Evolutionary conservation across 2,113 vertebrate genomes (phyloP), one percentile per base, ranked within the genome.

Genomic region (Urocitellus parryii): DNA sequence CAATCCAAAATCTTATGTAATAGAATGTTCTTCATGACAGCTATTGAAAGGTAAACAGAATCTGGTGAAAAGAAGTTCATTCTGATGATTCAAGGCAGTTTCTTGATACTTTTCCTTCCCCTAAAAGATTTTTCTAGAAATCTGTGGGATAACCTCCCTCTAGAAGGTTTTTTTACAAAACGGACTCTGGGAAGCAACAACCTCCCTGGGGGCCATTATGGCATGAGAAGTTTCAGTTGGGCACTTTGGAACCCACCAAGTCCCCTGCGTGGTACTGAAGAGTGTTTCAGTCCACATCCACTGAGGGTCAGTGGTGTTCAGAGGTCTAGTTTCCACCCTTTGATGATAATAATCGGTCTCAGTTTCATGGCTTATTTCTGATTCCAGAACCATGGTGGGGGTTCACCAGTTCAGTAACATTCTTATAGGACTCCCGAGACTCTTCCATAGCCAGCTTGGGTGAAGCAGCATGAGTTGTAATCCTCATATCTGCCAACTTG

Each of bases 401-500:
- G 97, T 99, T 99, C 70, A 99, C 99, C 9, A 99, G 99, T 67
- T 99, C 99, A 0, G 99, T 99, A 97, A 99, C 99, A 0, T 99
- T 99, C 97, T 99, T 99, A 48, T 99, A 99, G 14, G 99, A 99
- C 90, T 99, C 99, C 2, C 99, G 99, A 94, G 99, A 99, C 98
- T 99, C 99, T 97, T 99, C 99, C 99, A 99, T 99, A 72, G 99
- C 99, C 93, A 99, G 99, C 96, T 99, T 99, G 39, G 99, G 99
- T 0, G 99, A 99, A 14, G 99, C 99, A 89, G 99, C 99, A 14
- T 99, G 98, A 95, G 99, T 99, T 84, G 99, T 99, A 88, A 99
- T 99, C 68, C 99, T 99, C 99, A 98, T 99, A 95, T 99, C 99
- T 29, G 99, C 99, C 97, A 99, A 97, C 96, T 99, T 99, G 98